Conservation (phyloP, 2,888 invertebrate genomes). For the Epinotia brunnichana region DNA sequence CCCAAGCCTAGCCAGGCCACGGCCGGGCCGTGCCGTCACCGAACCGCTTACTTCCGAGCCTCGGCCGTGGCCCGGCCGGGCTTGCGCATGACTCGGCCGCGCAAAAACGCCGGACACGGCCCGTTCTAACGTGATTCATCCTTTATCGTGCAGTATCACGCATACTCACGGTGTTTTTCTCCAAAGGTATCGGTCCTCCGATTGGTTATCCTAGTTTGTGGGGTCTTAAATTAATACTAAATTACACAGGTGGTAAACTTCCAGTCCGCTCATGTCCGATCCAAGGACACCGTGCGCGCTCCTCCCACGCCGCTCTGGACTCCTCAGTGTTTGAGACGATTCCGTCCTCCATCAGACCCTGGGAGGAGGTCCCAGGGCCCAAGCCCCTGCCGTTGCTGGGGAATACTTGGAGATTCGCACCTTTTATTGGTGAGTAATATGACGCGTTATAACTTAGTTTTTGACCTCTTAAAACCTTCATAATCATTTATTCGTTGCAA, state of each 20-base stretch:
- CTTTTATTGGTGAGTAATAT: constrained; percentile 81
- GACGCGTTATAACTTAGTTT: neutral
- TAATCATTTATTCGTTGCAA: neutral
- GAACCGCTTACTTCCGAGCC: too few relatives aligned
- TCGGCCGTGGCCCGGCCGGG: too few relatives aligned
- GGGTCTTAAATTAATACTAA: neutral
- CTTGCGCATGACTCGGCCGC: too few relatives aligned
- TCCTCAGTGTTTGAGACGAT: constrained; percentile 62
- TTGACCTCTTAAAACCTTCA: neutral
- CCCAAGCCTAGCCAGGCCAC: too few relatives aligned
- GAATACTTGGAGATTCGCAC: constrained; percentile 86
- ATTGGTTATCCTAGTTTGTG: neutral
- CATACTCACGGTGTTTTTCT: too few relatives aligned
- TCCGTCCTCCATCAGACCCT: constrained; percentile 71
- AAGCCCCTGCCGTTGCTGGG: constrained; percentile 84
- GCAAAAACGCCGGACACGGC: too few relatives aligned
- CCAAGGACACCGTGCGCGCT: constrained; percentile 66
- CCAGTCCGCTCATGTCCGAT: constrained; percentile 59
- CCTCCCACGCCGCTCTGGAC: constrained; percentile 70
- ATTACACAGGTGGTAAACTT: constrained; percentile 51
- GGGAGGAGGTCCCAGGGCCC: constrained; percentile 85
- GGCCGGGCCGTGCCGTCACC: too few relatives aligned
- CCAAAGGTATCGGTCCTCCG: neutral
- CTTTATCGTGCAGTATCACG: too few relatives aligned
- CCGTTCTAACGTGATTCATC: too few relatives aligned